Evolutionary conservation across 2,888 invertebrate genomes (phyloP).

Genomic region (Syrista parreyssii): DNA sequence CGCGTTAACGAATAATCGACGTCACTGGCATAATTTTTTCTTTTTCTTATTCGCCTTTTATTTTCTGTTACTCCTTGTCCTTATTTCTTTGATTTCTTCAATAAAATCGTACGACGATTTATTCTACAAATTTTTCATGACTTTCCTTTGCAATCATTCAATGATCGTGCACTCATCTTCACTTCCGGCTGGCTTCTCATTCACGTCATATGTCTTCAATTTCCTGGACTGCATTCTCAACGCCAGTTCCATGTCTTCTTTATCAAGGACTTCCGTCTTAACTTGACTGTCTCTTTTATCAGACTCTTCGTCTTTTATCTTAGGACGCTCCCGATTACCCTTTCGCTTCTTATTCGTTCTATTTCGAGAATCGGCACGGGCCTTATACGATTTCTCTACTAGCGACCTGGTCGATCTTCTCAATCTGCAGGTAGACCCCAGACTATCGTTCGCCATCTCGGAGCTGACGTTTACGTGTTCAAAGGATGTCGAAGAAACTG

Average conservation of each 20-base stretch:
- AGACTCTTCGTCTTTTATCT: background rate
- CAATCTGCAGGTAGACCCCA: background rate
- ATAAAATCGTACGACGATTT: background rate
- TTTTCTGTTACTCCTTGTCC: background rate
- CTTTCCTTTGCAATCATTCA: conserved; percentile 23
- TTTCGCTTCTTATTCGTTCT: background rate
- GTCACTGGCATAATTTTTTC: background rate
- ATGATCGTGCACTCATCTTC: conserved; percentile 38
- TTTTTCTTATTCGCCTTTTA: background rate
- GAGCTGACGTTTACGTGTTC: background rate
- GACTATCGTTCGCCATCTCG: background rate
- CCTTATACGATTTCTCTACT: background rate
- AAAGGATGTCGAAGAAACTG: background rate
- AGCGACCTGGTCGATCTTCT: background rate
- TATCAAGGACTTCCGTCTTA: background rate
- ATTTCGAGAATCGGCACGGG: background rate
- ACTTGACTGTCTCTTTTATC: background rate
- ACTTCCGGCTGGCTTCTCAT: conserved; percentile 22
- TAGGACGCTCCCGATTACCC: background rate
- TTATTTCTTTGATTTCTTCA: background rate
- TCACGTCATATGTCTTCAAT: background rate
- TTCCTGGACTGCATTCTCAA: conserved; percentile 19
- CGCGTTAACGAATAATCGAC: background rate
- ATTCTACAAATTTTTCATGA: background rate
- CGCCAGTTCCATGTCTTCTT: conserved; percentile 31